Evolutionary conservation across 2,888 invertebrate species (phyloP), one percentile per base, ranked within the genome.

Genomic region (Dusona sp.): DNA sequence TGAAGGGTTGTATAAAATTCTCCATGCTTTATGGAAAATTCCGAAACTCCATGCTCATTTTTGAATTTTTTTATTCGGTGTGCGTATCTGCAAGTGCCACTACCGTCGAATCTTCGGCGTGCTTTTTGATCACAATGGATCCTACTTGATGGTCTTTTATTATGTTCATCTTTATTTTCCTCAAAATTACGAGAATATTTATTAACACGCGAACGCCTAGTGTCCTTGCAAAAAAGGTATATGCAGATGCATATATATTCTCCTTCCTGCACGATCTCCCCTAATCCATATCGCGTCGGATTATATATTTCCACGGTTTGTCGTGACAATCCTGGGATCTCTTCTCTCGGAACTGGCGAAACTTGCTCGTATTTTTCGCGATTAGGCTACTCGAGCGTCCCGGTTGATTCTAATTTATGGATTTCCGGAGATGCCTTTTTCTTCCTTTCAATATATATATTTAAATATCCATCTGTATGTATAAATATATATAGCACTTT

Each of bases 391-490:
- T 91, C 90, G 83, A 54, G 90, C 89, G 91, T 89, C 83, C 67
- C 88, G 77, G 85, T 88, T 92, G 91, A 92, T 92, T 91, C 92
- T 91, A 93, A 92, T 91, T 92, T 92, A 92, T 92, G 92, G 90
- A 92, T 92, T 92, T 92, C 92, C 90, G 90, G 90, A 88, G 77
- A 65, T 80, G 80, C 77, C 74, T 81, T 84, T 57, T 73, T 65
- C 38, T 54, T 83, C 29, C 25, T 36, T 42, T 51, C 48, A 29
- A 77, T 42, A 51, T 64, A 51, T 64, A 45, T 74, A 38, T 77
- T 61, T 33, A 70, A 9, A 45, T 22, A 57, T 33, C 42, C 19
- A 33, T 51, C 45, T 57, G 22, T 29, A 25, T 25, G 45, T 65
- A 48, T 68, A 33, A 13, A 16, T 67, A 25, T 73, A 48, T 45